Percentiles rank a stretch among this genome's conserved stretches.
These are phyloP conservation scores for Cassiopea xamachana DNA, from an alignment of 30 jellyfish, hydroid and myxozoan genomes.

Conservation along the genomic window DNA sequence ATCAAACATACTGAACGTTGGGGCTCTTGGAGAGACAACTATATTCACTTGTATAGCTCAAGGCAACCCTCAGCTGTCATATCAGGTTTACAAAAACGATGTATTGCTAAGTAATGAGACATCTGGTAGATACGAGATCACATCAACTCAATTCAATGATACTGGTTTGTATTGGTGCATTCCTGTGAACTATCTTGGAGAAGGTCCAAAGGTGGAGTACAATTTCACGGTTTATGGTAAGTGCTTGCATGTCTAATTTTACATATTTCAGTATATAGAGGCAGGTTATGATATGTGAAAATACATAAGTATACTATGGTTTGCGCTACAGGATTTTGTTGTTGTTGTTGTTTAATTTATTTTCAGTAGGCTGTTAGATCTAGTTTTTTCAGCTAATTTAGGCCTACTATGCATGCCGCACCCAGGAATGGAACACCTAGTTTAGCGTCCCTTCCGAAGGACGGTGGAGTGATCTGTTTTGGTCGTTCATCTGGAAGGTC, in stretches of 20 bases:
- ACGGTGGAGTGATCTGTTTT: too few relatives aligned
- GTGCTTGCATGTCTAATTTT: neutral
- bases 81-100: slow-evolving; percentile 62
- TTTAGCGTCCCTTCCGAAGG: too few relatives aligned
- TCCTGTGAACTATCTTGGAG: slow-evolving; percentile 75
- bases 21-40: slow-evolving; percentile 35
- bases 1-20: slow-evolving; percentile 28
- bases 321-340: too few relatives aligned
- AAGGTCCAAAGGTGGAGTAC: slow-evolving; percentile 21
- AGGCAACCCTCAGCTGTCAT: slow-evolving; percentile 59
- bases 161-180: slow-evolving; percentile 62
- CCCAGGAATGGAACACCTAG: too few relatives aligned
- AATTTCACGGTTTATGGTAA: slow-evolving; percentile 50
- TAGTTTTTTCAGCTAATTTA: too few relatives aligned
- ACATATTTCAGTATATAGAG: neutral
- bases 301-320: too few relatives aligned
- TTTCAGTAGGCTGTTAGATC: too few relatives aligned
- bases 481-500: too few relatives aligned
- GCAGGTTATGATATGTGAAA: too few relatives aligned
- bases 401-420: too few relatives aligned
- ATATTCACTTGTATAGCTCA: slow-evolving; percentile 58
- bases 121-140: slow-evolving; percentile 34
- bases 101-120: slow-evolving; percentile 39
- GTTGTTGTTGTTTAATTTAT: too few relatives aligned
- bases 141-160: slow-evolving; percentile 28